Conservation (phyloP, 2,888 invertebrate genomes). For the Trisateles emortualis region DNA sequence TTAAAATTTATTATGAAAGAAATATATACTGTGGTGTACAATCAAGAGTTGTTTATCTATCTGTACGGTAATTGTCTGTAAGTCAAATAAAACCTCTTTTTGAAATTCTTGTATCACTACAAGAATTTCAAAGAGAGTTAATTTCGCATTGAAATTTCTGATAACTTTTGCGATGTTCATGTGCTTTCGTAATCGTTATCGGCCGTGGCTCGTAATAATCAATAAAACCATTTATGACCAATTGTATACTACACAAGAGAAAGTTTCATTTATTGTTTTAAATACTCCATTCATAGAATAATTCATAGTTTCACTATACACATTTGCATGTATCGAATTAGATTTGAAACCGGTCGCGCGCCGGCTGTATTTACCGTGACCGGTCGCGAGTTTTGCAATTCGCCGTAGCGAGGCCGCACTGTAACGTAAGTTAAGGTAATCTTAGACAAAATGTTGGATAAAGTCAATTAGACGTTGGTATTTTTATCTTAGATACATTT, state of each 20-base stretch:
- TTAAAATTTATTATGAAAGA: no score
- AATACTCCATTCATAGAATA: constrained; percentile 9
- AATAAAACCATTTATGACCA: constrained; percentile 1
- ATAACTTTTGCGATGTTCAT: background rate
- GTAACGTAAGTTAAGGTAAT: constrained; percentile 44
- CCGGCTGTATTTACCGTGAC: background rate
- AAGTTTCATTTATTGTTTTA: constrained; percentile 13
- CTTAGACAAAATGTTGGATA: constrained; percentile 46
- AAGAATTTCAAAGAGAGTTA: no score
- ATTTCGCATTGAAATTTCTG: no score
- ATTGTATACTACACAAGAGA: constrained; percentile 14
- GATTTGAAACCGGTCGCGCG: constrained; percentile 11
- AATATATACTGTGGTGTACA: no score
- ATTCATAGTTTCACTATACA: constrained; percentile 14
- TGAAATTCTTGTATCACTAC: no score
- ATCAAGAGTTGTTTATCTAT: no score
- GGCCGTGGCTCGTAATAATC: constrained; percentile 3
- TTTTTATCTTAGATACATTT: constrained; percentile 45
- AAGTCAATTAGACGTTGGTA: constrained; percentile 51
- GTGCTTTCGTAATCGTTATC: background rate
- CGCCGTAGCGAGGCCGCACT: constrained; percentile 28
- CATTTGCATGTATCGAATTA: constrained; percentile 9
- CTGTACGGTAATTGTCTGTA: no score
- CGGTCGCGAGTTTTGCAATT: constrained; percentile 24
- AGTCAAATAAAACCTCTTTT: no score